Evolutionary conservation across 2,888 invertebrate genomes (phyloP).

Genomic region (Nomada flava): DNA sequence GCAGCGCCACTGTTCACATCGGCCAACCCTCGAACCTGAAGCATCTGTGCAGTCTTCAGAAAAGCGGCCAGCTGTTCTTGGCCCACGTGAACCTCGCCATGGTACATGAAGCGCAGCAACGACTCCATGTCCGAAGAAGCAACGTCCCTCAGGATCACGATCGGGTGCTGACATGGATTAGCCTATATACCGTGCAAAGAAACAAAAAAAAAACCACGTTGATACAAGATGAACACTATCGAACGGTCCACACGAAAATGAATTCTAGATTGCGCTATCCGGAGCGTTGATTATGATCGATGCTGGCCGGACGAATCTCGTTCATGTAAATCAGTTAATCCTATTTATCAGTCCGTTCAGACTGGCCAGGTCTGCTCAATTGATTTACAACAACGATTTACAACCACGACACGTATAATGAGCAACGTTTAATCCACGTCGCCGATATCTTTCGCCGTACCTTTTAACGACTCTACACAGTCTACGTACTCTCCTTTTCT

Average conservation of each 20-base stretch:
- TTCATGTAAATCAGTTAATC: slow-evolving; percentile 64
- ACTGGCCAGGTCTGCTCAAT: slow-evolving; percentile 42
- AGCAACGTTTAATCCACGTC: slow-evolving; percentile 69
- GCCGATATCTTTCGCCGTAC: slow-evolving; percentile 52
- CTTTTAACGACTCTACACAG: slow-evolving; percentile 40
- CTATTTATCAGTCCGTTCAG: slow-evolving; percentile 52
- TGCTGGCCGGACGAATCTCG: slow-evolving; percentile 58
- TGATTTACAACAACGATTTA: slow-evolving; percentile 70
- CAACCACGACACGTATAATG: slow-evolving; percentile 65
- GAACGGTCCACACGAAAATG: not conserved
- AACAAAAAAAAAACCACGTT: not conserved
- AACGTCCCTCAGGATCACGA: slow-evolving; percentile 94
- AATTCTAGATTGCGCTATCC: slow-evolving; percentile 27
- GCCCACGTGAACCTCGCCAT: slow-evolving; percentile 95
- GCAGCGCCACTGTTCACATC: slow-evolving; percentile 88
- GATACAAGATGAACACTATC: not conserved
- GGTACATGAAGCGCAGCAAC: slow-evolving; percentile 95
- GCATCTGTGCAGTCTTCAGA: slow-evolving; percentile 93
- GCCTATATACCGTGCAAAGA: slow-evolving; percentile 85
- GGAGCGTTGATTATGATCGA: slow-evolving; percentile 66
- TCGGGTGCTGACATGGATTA: slow-evolving; percentile 96
- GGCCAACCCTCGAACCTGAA: slow-evolving; percentile 94
- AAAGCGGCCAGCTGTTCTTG: slow-evolving; percentile 95
- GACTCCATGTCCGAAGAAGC: slow-evolving; percentile 94
- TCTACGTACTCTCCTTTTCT: not conserved